Base-by-base conservation (phyloP, 2,113 vertebrate genomes). In the Dermatemys mawii region DNA sequence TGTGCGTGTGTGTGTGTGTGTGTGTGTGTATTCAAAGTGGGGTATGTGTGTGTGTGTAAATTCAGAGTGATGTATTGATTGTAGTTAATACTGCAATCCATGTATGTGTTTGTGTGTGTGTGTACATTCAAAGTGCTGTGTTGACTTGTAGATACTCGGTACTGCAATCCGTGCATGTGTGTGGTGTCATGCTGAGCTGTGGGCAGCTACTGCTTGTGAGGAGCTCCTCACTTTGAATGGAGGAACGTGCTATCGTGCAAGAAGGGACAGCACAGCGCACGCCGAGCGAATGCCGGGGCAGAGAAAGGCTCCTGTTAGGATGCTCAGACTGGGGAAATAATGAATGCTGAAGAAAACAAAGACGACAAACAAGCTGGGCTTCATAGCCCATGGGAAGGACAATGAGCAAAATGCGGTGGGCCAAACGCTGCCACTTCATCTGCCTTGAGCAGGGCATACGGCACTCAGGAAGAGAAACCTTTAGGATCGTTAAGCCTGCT, bases 91-190 rank as follows among this genome's bases (percentile, higher is more conserved):
- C 32, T 2, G 29, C 29, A 35, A 32, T 63, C 13, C 3, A 29
- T 4, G 60, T 0, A 29, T 29, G 57, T 29, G 26, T 60, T 4
- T 11, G 27, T 5, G 57, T 11, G 6, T 4, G 32, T 5, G 63
- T 11, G 24, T 9, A 27, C 26, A 55, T 55, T 27, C 54, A 55
- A 27, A 55, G 32, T 29, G 6, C 60, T 17, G 29, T 27, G 11
- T 55, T 55, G 53, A 54, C 53, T 53, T 54, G 53, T 24, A 24
- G 54, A 8, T 27, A 55, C 17, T 32, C 29, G 11, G 54, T 9
- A 26, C 54, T 11, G 54, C 22, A 11, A 32, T 17, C 19, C 3
- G 26, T 9, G 12, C 2, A 24, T 46, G 41, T 46, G 73, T 27
- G 41, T 4, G 14, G 73, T 16, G 22, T 26, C 14, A 11, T 46